These are phyloP conservation scores for Quadriops clusia DNA, from an alignment of 2,888 invertebrate species.

Conservation along the genomic window DNA sequence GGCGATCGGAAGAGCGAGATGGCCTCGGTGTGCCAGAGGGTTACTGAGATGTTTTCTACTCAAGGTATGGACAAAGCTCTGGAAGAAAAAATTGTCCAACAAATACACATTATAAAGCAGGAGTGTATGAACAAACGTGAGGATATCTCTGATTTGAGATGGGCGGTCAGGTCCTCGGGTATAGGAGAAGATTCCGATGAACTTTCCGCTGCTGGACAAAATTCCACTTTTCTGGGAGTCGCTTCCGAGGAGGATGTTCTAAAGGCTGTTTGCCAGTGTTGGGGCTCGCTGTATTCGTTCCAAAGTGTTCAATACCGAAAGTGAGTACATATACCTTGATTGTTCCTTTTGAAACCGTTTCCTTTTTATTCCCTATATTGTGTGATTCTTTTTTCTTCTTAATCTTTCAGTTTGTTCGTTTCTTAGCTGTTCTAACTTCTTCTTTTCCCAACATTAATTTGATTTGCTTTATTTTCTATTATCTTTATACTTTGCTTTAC, in stretches of 20 bases:
- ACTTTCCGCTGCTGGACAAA: conserved; percentile 74
- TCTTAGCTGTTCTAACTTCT: too few relatives aligned
- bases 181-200: conserved; percentile 71
- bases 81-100: conserved; percentile 5
- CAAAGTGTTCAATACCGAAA: conserved; percentile 69
- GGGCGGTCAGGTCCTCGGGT: conserved; percentile 52
- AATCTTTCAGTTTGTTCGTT: too few relatives aligned
- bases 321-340: conserved; percentile 31
- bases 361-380: not conserved
- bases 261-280: conserved; percentile 55
- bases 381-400: too few relatives aligned
- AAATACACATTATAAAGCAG: conserved; percentile 11
- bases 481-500: too few relatives aligned
- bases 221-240: conserved; percentile 65
- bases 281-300: conserved; percentile 70
- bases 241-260: conserved; percentile 41
- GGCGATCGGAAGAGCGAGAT: too few relatives aligned
- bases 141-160: conserved; percentile 34
- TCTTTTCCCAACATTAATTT: too few relatives aligned
- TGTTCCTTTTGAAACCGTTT: not conserved
- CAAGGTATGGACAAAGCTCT: conserved; percentile 8
- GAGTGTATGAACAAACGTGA: conserved; percentile 14
- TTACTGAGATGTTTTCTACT: conserved; percentile 9
- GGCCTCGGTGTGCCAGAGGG: too few relatives aligned
- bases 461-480: too few relatives aligned